Evolutionary conservation across 2,797 vertebrate genomes (phyloP), one percentile per base, ranked within the genome.

Genomic region (Holocentrus rufus): DNA sequence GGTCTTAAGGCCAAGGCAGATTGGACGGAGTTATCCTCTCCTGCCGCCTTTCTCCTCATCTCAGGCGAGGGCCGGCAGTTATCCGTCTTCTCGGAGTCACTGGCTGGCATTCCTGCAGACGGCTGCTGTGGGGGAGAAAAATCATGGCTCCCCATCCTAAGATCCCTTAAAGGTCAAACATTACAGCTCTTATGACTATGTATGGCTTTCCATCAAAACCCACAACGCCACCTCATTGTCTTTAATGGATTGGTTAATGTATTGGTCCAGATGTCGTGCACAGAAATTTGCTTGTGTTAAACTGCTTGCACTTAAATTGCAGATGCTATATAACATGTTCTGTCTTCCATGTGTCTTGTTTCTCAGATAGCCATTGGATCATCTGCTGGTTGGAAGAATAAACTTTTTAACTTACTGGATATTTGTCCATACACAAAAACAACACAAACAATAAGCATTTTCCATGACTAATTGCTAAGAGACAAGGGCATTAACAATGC

Each of bases 101-200:
- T 50, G 76, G 60, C 72, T 87, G 86, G 73, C 79, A 78, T 81
- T 80, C 76, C 77, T 70, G 69, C 61, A 69, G 66, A 75, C 67
- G 30, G 80, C 65, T 76, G 69, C 74, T 53, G 49, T 68, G 72
- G 52, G 61, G 66, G 60, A 57, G 73, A 77, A 78, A 73, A 84
- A 80, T 66, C 49, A 67, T 22, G 53, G 50, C 63, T 76, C 46
- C 49, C 78, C 77, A 70, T 80, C 60, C 56, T 54, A 72, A 61
- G 72, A 77, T 22, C 70, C 69, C 75, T 78, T 67, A 89, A 87
- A 88, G 88, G 90, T 91, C 87, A 84, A 78, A 86, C 17, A 34
- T 49, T 46, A 62, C 65, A 70, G 66, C 61, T 69, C 79, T 65
- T 34, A 23, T 76, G 76, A 69, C 63, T 81, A 67, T 82, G 53